phyloP scores from a whole-genome alignment of 2,888 invertebrate species.

The Gasteruption jaculator region DNA sequence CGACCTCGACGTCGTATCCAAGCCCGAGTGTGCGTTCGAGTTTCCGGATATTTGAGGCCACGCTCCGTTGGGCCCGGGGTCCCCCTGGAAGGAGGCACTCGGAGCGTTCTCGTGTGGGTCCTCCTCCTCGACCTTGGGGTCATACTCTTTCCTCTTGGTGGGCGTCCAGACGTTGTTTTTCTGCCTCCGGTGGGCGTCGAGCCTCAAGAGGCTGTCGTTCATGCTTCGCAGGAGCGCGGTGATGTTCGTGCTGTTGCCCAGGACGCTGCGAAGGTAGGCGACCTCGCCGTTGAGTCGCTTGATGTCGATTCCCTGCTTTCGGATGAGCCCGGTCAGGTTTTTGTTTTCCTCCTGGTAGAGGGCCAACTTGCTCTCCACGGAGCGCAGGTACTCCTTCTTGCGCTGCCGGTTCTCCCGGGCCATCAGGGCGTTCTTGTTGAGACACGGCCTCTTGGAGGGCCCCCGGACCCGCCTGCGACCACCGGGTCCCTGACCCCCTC shows the following conservation, averaged over 20 bases:
- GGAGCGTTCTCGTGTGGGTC: not conserved
- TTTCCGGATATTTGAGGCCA: not conserved
- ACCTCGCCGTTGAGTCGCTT: conserved; percentile 55
- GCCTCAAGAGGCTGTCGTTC: conserved; percentile 30
- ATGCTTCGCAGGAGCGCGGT: conserved; percentile 54
- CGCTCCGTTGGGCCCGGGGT: no score
- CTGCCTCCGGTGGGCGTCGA: conserved; percentile 2
- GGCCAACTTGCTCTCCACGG: conserved; percentile 55
- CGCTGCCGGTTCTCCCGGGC: conserved; percentile 61
- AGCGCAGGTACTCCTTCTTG: conserved; percentile 60
- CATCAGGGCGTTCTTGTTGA: conserved; percentile 59
- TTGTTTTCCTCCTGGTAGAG: conserved; percentile 52
- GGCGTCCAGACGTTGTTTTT: not conserved
- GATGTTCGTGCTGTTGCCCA: conserved; percentile 57
- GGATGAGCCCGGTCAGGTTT: conserved; percentile 52
- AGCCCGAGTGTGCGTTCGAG: not conserved
- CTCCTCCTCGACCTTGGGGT: not conserved
- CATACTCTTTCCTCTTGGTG: no score
- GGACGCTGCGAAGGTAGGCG: conserved; percentile 55
- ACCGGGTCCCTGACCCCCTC: no score
- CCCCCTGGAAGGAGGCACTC: no score
- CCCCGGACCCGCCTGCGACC: conserved; percentile 32
- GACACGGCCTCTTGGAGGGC: conserved; percentile 47
- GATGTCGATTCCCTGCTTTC: conserved; percentile 53
- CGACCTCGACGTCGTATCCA: no score